These are phyloP conservation scores for Galerucella nymphaeae DNA, from an alignment of 2,888 invertebrate species.

Conservation along the genomic window DNA sequence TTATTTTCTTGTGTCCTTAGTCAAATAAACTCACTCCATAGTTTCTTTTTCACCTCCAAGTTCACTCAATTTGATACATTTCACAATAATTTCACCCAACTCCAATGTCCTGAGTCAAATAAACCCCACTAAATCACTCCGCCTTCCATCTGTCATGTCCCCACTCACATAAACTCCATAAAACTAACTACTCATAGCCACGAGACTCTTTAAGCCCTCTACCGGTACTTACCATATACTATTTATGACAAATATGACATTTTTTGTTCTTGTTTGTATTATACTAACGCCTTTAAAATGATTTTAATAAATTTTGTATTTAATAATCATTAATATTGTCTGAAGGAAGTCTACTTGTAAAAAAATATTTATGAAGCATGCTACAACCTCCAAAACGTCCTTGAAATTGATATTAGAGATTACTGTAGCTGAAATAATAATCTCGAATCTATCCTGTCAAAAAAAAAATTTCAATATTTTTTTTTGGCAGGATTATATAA, in stretches of 20 bases:
- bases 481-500: conserved; percentile 9
- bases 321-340: background rate
- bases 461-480: background rate
- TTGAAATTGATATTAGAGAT: conserved; percentile 4
- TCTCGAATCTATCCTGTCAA: conserved; percentile 1
- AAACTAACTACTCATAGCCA: too few relatives aligned
- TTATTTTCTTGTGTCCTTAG: too few relatives aligned
- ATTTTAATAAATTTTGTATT: background rate
- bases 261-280: background rate
- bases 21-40: too few relatives aligned
- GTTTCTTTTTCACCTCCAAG: too few relatives aligned
- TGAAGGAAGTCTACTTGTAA: conserved; percentile 8
- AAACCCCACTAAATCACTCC: too few relatives aligned
- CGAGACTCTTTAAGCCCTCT: background rate
- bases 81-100: too few relatives aligned
- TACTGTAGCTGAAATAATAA: conserved; percentile 10
- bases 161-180: too few relatives aligned
- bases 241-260: background rate
- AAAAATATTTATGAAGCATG: conserved; percentile 14
- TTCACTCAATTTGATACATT: too few relatives aligned
- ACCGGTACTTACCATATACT: background rate
- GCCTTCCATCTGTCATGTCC: too few relatives aligned
- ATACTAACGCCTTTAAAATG: background rate
- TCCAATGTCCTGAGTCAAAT: too few relatives aligned
- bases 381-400: conserved; percentile 5